Conservation (phyloP, 2,888 invertebrate species). For the Ophion ventricosus region DNA sequence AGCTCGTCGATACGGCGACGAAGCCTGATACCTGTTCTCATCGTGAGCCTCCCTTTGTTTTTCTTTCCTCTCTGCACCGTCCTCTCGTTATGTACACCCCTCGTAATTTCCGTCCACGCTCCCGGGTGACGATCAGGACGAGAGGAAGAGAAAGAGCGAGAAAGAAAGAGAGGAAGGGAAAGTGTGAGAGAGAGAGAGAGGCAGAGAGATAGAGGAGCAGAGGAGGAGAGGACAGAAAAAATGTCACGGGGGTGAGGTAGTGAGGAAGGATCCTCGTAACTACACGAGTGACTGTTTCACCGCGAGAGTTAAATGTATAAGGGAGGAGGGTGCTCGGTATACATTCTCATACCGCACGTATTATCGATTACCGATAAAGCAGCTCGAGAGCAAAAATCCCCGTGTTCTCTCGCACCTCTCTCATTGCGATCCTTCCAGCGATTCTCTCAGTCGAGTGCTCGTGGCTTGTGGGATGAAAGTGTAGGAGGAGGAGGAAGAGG, state of each 20-base stretch:
- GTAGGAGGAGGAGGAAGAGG: too few relatives aligned
- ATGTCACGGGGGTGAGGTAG: neutral
- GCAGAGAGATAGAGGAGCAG: neutral
- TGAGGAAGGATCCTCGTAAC: slow-evolving; percentile 40
- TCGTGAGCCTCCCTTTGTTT: slow-evolving; percentile 27
- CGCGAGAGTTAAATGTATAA: slow-evolving; percentile 45
- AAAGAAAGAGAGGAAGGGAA: neutral
- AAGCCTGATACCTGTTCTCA: neutral
- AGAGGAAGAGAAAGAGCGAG: slow-evolving; percentile 14
- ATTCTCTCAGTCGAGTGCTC: slow-evolving; percentile 64
- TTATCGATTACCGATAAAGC: slow-evolving; percentile 67
- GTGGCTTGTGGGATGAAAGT: neutral
- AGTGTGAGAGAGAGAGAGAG: slow-evolving; percentile 6
- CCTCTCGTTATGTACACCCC: slow-evolving; percentile 9
- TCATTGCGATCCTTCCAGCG: slow-evolving; percentile 38
- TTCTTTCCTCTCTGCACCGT: neutral
- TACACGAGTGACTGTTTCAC: slow-evolving; percentile 63
- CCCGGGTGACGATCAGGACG: slow-evolving; percentile 1
- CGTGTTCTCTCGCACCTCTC: slow-evolving; percentile 65
- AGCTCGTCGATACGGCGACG: neutral
- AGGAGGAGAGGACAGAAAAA: neutral
- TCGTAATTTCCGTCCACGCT: slow-evolving; percentile 61
- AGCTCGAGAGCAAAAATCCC: slow-evolving; percentile 65
- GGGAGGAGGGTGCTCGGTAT: neutral
- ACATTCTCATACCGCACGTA: slow-evolving; percentile 54